phyloP scores from a whole-genome alignment of 2,113 vertebrate species.

The Gavia stellata region DNA sequence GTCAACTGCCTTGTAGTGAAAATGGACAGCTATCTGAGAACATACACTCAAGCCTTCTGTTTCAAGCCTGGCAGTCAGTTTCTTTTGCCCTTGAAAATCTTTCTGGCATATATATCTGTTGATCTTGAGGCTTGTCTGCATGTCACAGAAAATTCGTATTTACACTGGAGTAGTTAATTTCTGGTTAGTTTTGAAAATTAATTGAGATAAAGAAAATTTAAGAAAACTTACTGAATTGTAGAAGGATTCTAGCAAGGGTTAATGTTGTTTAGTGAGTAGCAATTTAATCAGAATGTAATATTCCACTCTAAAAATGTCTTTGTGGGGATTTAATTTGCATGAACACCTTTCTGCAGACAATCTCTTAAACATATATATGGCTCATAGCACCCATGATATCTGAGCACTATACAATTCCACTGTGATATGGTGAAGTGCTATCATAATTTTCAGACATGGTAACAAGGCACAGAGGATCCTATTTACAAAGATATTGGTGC shows the following conservation, averaged over 20 bases:
- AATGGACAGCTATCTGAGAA: background rate
- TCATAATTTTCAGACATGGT: background rate
- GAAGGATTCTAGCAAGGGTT: background rate
- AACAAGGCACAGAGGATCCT: background rate
- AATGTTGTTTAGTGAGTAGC: background rate
- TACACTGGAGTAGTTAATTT: background rate
- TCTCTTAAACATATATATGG: background rate
- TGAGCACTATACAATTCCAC: background rate
- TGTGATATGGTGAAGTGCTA: background rate
- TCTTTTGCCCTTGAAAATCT: background rate
- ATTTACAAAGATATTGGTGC: background rate
- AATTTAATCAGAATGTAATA: background rate
- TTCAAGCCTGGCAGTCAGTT: background rate
- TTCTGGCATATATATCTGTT: background rate
- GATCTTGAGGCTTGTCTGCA: background rate
- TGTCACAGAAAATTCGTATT: background rate
- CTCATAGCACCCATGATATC: background rate
- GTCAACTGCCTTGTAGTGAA: background rate
- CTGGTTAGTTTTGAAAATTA: background rate
- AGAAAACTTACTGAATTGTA: background rate
- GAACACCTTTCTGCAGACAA: background rate
- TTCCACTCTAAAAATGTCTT: background rate
- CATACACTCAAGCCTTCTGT: background rate
- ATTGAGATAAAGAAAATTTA: background rate
- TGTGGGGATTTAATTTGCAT: background rate